These are phyloP conservation scores for Sinocyclocheilus rhinocerous DNA, from an alignment of 2,113 vertebrate species.

Conservation along the genomic window DNA sequence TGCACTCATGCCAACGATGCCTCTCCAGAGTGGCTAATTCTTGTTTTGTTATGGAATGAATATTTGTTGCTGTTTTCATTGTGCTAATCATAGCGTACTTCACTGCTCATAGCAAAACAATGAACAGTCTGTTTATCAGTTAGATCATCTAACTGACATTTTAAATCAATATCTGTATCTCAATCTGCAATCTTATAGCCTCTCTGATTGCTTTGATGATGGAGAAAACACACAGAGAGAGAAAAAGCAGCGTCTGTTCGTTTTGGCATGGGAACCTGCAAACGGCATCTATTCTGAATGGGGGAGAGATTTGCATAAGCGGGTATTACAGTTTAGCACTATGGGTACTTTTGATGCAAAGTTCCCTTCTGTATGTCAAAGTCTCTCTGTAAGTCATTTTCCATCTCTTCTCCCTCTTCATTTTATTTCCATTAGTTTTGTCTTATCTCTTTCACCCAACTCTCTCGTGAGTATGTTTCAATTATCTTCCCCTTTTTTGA, in stretches of 20 bases:
- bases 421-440: constrained; percentile 26
- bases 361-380: constrained; percentile 34
- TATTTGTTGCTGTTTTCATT: constrained; percentile 3
- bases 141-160: not conserved
- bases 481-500: constrained; percentile 30
- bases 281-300: constrained; percentile 26
- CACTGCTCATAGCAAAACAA: not conserved
- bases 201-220: constrained; percentile 23
- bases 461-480: constrained; percentile 28
- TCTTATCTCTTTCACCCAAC: constrained; percentile 36
- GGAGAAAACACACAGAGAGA: not conserved
- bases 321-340: constrained; percentile 46
- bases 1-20: constrained; percentile 31
- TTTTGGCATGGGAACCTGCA: constrained; percentile 19
- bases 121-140: not conserved
- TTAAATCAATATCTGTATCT: constrained; percentile 25
- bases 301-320: constrained; percentile 47
- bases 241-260: not conserved
- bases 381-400: constrained; percentile 11
- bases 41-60: constrained; percentile 17
- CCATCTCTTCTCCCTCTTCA: not conserved
- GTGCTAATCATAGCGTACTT: not conserved
- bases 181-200: constrained; percentile 24
- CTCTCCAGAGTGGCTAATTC: constrained; percentile 34
- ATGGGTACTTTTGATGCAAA: constrained; percentile 30